phyloP scores from a whole-genome alignment of 2,113 vertebrate genomes.

The Gila orcuttii region DNA sequence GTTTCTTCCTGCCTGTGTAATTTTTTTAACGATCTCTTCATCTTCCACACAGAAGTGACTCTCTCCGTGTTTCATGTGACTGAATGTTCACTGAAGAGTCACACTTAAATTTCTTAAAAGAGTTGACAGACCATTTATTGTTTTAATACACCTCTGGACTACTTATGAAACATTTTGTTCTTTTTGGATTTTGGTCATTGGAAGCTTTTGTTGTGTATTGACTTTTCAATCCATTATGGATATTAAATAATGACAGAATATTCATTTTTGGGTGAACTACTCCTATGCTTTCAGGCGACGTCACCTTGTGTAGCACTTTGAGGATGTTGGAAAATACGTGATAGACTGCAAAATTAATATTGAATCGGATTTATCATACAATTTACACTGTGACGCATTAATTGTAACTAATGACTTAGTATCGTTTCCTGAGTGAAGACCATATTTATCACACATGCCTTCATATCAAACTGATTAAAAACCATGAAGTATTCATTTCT shows the following conservation, averaged over 20 bases:
- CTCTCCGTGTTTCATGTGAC: not conserved
- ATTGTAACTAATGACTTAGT: conserved; percentile 32
- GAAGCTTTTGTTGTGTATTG: not conserved
- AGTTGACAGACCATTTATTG: not conserved
- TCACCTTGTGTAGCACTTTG: conserved; percentile 2
- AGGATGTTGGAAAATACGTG: not conserved
- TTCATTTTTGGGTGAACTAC: conserved; percentile 5
- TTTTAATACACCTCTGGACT: not conserved
- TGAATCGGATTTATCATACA: conserved; percentile 16
- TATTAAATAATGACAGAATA: not conserved
- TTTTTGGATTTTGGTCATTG: not conserved
- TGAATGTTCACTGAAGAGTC: not conserved
- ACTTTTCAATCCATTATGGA: not conserved
- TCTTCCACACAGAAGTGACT: not conserved
- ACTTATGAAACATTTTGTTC: not conserved
- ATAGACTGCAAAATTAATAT: not conserved
- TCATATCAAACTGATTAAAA: conserved; percentile 61
- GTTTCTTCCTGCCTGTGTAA: not conserved
- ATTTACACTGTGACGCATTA: conserved; percentile 49
- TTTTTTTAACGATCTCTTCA: not conserved
- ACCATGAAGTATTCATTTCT: conserved; percentile 53
- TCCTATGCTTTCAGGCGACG: not conserved
- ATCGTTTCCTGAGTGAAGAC: conserved; percentile 30
- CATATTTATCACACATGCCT: conserved; percentile 52
- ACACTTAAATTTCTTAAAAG: not conserved